Conservation (phyloP, 1,140 invertebrate genomes). For the Brachionus asplanchnoidis region DNA sequence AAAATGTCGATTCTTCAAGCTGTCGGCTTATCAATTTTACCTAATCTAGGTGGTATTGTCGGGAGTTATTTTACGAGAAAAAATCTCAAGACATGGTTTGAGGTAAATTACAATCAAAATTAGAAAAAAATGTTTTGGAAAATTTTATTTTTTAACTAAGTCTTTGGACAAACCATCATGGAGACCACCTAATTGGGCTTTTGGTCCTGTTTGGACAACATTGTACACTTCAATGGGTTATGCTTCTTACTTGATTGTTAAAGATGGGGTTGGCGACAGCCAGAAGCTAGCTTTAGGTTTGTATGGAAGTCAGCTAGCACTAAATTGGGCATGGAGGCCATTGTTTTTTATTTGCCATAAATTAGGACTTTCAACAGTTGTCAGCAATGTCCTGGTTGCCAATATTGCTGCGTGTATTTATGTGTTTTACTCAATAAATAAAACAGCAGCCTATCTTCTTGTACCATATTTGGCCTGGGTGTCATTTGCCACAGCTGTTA, state of each 20-base stretch:
- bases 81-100: conserved; percentile 62
- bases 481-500: conserved; percentile 66
- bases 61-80: conserved; percentile 54
- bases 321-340: conserved; percentile 81
- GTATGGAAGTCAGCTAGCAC: conserved; percentile 69
- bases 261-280: background rate
- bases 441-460: conserved; percentile 66
- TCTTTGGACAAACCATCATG: conserved; percentile 69
- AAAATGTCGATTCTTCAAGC: conserved; percentile 37
- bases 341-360: conserved; percentile 73
- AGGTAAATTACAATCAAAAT: too few relatives aligned
- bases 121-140: too few relatives aligned
- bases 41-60: conserved; percentile 45
- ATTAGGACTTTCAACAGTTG: conserved; percentile 68
- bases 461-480: conserved; percentile 74
- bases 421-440: conserved; percentile 67
- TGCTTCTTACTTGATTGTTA: conserved; percentile 72
- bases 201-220: conserved; percentile 73
- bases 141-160: conserved; percentile 50
- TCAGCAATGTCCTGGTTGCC: conserved; percentile 64
- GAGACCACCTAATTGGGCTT: conserved; percentile 74
- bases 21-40: background rate
- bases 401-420: conserved; percentile 64
- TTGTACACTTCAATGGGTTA: conserved; percentile 78
- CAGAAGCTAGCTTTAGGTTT: conserved; percentile 61